These are phyloP conservation scores for Dendrolimus punctatus DNA, from an alignment of 1,140 invertebrate species.

Conservation along the genomic window DNA sequence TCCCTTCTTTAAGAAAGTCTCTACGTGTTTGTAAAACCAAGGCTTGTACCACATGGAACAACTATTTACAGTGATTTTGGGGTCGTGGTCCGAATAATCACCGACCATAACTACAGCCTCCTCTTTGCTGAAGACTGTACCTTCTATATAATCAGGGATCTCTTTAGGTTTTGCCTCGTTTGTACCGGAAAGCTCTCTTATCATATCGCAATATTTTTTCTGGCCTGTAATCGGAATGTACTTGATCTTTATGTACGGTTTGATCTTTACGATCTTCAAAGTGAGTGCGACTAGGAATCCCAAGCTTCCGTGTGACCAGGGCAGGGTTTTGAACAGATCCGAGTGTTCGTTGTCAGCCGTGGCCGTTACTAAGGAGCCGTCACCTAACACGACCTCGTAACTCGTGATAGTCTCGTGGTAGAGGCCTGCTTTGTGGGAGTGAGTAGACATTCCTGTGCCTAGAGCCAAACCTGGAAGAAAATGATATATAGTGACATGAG, in stretches of 20 bases:
- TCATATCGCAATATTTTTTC: conserved; percentile 77
- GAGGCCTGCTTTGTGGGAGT: conserved; percentile 84
- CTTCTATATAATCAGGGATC: conserved; percentile 86
- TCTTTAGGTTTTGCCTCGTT: conserved; percentile 71
- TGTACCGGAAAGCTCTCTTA: conserved; percentile 71
- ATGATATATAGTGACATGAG: too few relatives aligned
- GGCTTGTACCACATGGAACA: conserved; percentile 88
- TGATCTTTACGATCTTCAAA: conserved; percentile 82
- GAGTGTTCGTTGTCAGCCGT: conserved; percentile 79
- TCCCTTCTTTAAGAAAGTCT: conserved; percentile 65
- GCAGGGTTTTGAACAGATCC: conserved; percentile 83
- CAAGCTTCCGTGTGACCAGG: conserved; percentile 89
- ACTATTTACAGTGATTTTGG: conserved; percentile 73
- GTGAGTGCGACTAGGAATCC: conserved; percentile 86
- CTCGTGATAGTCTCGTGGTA: conserved; percentile 86
- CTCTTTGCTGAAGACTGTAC: conserved; percentile 78
- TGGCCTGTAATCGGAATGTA: conserved; percentile 78
- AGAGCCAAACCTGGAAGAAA: conserved; percentile 80
- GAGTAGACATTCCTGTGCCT: conserved; percentile 87
- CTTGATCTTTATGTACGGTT: conserved; percentile 78
- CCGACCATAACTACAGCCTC: conserved; percentile 85
- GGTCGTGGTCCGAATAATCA: conserved; percentile 61
- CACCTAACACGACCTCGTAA: conserved; percentile 83
- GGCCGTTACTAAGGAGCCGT: conserved; percentile 81
- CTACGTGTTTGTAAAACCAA: conserved; percentile 89